Percentiles rank a stretch among this genome's conserved stretches.
These are phyloP conservation scores for Rynchops niger DNA, from an alignment of 2,113 vertebrate genomes.

Conservation along the genomic window DNA sequence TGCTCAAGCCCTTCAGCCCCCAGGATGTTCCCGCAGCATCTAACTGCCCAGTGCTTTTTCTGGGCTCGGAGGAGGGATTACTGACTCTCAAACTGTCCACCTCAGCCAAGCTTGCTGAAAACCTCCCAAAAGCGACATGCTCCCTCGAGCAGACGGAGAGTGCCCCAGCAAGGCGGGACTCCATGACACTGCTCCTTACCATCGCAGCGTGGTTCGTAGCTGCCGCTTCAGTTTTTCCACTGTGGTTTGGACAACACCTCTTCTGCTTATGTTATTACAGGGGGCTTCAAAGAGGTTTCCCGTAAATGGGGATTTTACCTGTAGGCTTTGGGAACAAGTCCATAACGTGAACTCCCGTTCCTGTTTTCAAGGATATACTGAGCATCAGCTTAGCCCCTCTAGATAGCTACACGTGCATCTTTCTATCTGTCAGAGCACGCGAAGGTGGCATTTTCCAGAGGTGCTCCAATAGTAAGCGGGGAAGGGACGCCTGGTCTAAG, in stretches of 20 bases:
- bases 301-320: background rate
- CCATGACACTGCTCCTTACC: background rate
- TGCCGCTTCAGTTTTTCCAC: background rate
- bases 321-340: background rate
- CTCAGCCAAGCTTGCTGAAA: background rate
- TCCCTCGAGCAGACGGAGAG: background rate
- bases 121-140: background rate
- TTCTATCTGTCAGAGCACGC: background rate
- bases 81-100: background rate
- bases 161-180: background rate
- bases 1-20: background rate
- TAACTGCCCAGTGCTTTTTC: background rate
- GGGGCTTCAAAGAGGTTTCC: background rate
- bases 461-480: background rate
- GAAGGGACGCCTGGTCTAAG: background rate
- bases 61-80: background rate
- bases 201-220: fast-evolving
- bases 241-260: fast-evolving
- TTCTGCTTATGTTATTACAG: background rate
- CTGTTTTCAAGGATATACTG: background rate
- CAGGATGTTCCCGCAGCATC: background rate
- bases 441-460: background rate
- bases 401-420: background rate
- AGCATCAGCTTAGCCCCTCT: background rate
- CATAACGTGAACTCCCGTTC: background rate